phyloP scores from a whole-genome alignment of 2,113 vertebrate genomes.

The Sphaerodactylus townsendi region DNA sequence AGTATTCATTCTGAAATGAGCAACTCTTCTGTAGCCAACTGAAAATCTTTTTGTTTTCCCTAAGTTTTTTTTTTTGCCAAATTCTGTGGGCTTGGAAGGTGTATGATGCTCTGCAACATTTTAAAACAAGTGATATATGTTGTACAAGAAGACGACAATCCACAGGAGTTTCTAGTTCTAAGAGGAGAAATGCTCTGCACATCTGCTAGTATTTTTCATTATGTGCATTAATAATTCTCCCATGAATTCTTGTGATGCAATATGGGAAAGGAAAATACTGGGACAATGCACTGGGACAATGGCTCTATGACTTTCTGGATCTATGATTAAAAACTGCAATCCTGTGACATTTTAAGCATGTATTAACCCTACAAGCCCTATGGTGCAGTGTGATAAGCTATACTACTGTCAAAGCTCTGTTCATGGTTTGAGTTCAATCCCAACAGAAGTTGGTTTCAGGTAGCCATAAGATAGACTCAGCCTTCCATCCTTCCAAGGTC shows the following conservation, averaged over 20 bases:
- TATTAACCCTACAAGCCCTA: background rate
- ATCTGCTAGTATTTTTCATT: background rate
- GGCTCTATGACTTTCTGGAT: background rate
- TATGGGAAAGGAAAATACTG: background rate
- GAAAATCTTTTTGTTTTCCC: background rate
- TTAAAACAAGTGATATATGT: background rate
- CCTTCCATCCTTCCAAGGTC: too few species aligned
- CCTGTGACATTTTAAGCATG: background rate
- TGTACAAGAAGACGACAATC: background rate
- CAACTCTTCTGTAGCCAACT: rapidly evolving
- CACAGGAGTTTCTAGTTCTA: background rate
- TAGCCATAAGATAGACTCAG: too few species aligned
- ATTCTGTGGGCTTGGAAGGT: background rate
- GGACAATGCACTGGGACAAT: background rate
- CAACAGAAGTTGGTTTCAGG: too few species aligned
- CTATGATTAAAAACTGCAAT: background rate
- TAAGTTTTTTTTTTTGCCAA: background rate
- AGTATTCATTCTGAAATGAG: background rate
- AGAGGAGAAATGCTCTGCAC: background rate
- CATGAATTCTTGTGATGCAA: background rate
- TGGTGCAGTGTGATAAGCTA: too few species aligned
- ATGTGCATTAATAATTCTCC: background rate
- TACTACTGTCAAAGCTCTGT: too few species aligned
- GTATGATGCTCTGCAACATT: background rate
- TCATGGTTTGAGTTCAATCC: too few species aligned